A percentile compares a stretch with the other conserved stretches of the same genome.
These are phyloP conservation scores for Hyles euphorbiae DNA, from an alignment of 1,140 invertebrate genomes.

Conservation along the genomic window DNA sequence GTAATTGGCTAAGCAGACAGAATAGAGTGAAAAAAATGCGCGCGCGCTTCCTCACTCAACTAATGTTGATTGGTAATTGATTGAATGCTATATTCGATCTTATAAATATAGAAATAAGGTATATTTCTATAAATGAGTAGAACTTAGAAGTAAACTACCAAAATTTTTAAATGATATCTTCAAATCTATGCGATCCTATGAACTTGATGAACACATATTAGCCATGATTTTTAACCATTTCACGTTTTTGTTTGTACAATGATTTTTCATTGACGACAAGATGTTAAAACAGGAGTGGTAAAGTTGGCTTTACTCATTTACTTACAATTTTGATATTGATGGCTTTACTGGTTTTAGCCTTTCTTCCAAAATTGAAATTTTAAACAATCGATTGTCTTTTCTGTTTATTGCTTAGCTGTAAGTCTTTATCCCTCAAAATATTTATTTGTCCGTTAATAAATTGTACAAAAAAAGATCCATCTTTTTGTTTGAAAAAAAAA, in stretches of 20 bases:
- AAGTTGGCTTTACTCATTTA: not conserved
- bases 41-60: constrained; percentile 3
- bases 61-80: not conserved
- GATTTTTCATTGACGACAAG: too few relatives aligned
- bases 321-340: too few relatives aligned
- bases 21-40: constrained; percentile 10
- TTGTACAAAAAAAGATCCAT: too few relatives aligned
- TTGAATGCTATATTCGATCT: not conserved
- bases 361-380: not conserved
- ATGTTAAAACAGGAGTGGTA: not conserved
- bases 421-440: not conserved
- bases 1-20: not conserved
- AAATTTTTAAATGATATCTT: constrained; percentile 18
- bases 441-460: too few relatives aligned
- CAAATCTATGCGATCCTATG: constrained; percentile 27
- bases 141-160: not conserved
- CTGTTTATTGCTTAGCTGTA: not conserved
- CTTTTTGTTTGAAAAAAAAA: too few relatives aligned
- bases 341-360: not conserved
- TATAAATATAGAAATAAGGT: not conserved
- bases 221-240: constrained; percentile 35
- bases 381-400: not conserved
- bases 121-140: not conserved
- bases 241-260: constrained; percentile 13
- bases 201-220: constrained; percentile 40